These are phyloP conservation scores for Cybosia mesomella DNA, from an alignment of 2,888 invertebrate species.

Conservation along the genomic window DNA sequence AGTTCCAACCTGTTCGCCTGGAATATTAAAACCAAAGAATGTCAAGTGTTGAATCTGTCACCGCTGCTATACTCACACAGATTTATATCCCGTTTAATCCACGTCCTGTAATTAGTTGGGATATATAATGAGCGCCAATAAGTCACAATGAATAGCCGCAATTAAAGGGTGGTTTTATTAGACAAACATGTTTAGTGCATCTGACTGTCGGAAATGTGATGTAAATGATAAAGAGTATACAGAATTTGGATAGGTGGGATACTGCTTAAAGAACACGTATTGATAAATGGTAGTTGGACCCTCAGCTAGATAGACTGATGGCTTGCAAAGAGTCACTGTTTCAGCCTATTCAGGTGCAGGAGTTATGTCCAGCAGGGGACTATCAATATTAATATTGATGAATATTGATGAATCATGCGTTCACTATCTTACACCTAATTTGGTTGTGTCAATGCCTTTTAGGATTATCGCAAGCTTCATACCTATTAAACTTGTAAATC, in stretches of 20 bases:
- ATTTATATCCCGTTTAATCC: constrained; percentile 45
- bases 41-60: background rate
- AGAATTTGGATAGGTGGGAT: constrained; percentile 19
- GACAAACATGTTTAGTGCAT: constrained; percentile 57
- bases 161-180: constrained; percentile 55
- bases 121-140: constrained; percentile 51
- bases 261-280: background rate
- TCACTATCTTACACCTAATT: no score
- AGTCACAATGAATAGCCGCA: constrained; percentile 45
- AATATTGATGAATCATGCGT: no score
- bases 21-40: background rate
- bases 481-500: no score
- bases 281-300: no score
- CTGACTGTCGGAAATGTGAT: constrained; percentile 26
- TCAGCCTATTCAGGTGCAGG: no score
- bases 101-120: constrained; percentile 44
- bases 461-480: no score
- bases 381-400: no score
- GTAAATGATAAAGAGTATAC: constrained; percentile 19
- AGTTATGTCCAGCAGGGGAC: no score
- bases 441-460: no score
- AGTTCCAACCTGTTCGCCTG: background rate
- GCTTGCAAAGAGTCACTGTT: no score
- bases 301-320: no score
- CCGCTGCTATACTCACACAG: constrained; percentile 21